phyloP scores from a whole-genome alignment of 2,113 vertebrate species.

The Ptilonorhynchus violaceus region DNA sequence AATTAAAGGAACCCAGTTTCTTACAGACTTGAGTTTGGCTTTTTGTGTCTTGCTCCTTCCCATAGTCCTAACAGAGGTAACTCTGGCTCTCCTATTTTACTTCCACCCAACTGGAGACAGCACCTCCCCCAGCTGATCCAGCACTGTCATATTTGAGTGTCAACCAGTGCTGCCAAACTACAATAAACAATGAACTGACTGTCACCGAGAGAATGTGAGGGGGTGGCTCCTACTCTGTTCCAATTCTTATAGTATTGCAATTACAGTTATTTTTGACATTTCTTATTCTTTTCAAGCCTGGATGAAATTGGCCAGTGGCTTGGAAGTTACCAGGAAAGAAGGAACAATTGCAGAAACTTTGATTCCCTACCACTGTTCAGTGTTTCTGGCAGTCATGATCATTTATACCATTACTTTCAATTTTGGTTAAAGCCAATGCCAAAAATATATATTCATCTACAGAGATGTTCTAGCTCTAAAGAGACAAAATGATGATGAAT shows the following conservation, averaged over 20 bases:
- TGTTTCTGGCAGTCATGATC: background rate
- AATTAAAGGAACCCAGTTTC: background rate
- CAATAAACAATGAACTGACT: background rate
- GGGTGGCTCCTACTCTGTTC: background rate
- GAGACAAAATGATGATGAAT: background rate
- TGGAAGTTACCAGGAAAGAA: background rate
- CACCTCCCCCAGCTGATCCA: background rate
- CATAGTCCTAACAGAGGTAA: background rate
- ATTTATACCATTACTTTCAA: background rate
- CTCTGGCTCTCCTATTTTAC: background rate
- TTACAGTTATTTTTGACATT: constrained; percentile 34
- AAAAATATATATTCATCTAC: background rate
- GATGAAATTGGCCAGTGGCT: background rate
- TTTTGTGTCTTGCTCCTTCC: background rate
- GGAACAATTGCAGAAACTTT: background rate
- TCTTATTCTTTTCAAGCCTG: background rate
- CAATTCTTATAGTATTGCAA: background rate
- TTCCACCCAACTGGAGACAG: background rate
- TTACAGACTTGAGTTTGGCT: background rate
- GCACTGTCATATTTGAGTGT: background rate
- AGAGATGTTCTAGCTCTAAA: background rate
- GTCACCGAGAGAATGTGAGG: background rate
- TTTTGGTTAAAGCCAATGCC: background rate
- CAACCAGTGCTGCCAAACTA: background rate
- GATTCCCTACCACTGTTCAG: background rate